phyloP scores from a whole-genome alignment of 2,888 invertebrate genomes.

The Hydraecia micacea region DNA sequence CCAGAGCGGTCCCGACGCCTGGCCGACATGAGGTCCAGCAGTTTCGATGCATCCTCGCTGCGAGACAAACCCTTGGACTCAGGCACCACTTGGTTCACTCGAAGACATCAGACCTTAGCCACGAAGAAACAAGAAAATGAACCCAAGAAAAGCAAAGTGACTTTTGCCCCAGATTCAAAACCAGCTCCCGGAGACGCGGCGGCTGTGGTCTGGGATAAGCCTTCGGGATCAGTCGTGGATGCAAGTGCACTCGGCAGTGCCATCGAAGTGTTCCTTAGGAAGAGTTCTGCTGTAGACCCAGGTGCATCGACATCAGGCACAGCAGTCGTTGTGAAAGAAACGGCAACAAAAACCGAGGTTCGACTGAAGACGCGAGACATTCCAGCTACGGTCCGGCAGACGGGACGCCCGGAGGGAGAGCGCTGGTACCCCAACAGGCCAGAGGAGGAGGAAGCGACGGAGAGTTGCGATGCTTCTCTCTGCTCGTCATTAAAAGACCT shows the following conservation, averaged over 20 bases:
- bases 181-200: conserved; percentile 90
- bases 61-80: conserved; percentile 85
- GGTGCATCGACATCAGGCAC: conserved; percentile 77
- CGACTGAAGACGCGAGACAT: conserved; percentile 82
- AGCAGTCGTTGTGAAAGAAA: conserved; percentile 73
- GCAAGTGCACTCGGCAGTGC: conserved; percentile 95
- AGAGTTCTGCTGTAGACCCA: conserved; percentile 88
- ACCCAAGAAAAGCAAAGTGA: conserved; percentile 88
- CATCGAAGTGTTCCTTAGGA: conserved; percentile 95
- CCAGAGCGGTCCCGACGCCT: conserved; percentile 91
- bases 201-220: conserved; percentile 93
- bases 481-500: conserved; percentile 96
- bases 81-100: conserved; percentile 94
- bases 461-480: conserved; percentile 94
- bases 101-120: conserved; percentile 94
- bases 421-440: conserved; percentile 92
- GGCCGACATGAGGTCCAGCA: conserved; percentile 94
- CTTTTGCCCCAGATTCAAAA: conserved; percentile 91
- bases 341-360: conserved; percentile 78
- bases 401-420: conserved; percentile 77
- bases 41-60: conserved; percentile 95
- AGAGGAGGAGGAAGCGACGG: conserved; percentile 93
- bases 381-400: conserved; percentile 77
- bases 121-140: conserved; percentile 90
- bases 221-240: conserved; percentile 94